Percentiles rank a stretch among this genome's conserved stretches.
Conservation (phyloP, 1,140 invertebrate species). For the Drosophila pseudoobscura region DNA sequence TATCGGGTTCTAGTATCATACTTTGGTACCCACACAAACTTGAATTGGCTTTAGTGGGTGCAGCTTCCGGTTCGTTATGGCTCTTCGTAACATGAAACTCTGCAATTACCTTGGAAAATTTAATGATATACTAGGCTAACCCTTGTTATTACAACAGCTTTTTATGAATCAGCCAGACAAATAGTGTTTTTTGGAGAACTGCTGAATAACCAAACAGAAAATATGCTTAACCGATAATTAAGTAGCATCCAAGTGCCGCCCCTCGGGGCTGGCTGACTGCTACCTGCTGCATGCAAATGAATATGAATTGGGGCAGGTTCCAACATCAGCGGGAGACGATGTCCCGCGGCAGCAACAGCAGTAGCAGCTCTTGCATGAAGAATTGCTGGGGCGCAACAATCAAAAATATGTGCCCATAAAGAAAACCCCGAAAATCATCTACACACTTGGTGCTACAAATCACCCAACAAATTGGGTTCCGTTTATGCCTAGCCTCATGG, state of each 20-base stretch:
- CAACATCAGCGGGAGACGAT: conserved; percentile 9
- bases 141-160: conserved; percentile 45
- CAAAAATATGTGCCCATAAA: conserved; percentile 20
- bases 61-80: conserved; percentile 47
- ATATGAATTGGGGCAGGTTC: conserved; percentile 35
- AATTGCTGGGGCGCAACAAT: conserved; percentile 49
- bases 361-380: conserved; percentile 50
- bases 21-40: not conserved
- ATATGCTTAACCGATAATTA: conserved; percentile 56
- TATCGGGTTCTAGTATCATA: conserved; percentile 13
- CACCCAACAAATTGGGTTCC: conserved; percentile 22
- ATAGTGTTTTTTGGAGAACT: conserved; percentile 37
- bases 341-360: conserved; percentile 8
- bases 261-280: conserved; percentile 1
- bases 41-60: conserved; percentile 21
- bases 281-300: conserved; percentile 32
- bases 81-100: conserved; percentile 14
- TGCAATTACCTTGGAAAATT: conserved; percentile 44
- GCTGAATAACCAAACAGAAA: conserved; percentile 42
- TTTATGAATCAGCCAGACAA: conserved; percentile 26
- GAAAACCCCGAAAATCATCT: conserved; percentile 57
- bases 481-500: conserved; percentile 30
- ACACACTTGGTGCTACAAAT: conserved; percentile 60
- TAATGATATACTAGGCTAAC: conserved; percentile 34
- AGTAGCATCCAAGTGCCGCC: conserved; percentile 32